Base-by-base conservation (phyloP, 2,888 invertebrate species). In the Stegana nigrithorax region DNA sequence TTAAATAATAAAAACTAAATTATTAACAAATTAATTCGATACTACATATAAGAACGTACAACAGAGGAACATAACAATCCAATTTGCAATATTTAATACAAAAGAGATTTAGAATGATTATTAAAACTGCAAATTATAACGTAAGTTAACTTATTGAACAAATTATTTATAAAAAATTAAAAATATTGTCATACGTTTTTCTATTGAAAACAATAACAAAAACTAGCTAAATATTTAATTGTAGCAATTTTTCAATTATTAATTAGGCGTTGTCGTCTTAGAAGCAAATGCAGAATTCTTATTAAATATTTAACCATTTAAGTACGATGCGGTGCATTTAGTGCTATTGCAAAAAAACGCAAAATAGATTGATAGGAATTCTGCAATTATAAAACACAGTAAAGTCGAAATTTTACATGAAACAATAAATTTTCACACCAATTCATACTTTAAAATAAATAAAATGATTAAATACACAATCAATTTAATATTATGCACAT, bases 161-260 rank as follows among this genome's bases (percentile, higher is more conserved):
- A 57, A 42, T 17, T 44, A 57, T 56, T n/a, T 25, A 56, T n/a
- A 32, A 59, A 8, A 32, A 50, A 36, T 36, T 25, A 32, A 59
- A 47, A 25, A 47, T 10, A 51, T 51, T 51, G 19, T 51, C 51
- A 51, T 51, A 51, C 51, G 51, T 51, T 51, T 51, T 51, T 51
- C 51, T 51, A 51, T 51, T 51, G 51, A 51, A 51, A 51, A 51
- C 51, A 51, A 51, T 44, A 63, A 59, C 62, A 62, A 62, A 63
- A 65, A 65, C 62, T 65, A 65, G 63, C 63, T 63, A 67, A 64
- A 66, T 60, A 69, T 66, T 63, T 64, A 66, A 69, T 65, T 67
- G 45, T 55, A 60, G 53, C 44, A 55, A 60, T 53, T 53, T 60
- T 51, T 53, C 32, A 60, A 50, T 60, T 60, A 60, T 39, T 60